Evolutionary conservation across 2,888 invertebrate genomes (phyloP).

Genomic region (Odontocolon sp.): DNA sequence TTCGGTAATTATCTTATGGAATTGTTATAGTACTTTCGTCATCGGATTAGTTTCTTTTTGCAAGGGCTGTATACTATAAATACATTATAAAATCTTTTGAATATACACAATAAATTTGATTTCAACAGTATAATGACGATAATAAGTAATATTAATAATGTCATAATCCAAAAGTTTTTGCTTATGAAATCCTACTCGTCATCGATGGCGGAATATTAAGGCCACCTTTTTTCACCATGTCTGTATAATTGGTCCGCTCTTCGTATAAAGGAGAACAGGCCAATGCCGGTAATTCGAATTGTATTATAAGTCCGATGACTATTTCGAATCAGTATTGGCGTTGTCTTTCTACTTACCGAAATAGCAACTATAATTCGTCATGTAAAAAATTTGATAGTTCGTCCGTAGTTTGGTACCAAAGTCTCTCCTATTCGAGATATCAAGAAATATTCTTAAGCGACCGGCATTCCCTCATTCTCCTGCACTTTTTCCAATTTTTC

Average conservation of each 20-base stretch:
- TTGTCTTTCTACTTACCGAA: no score
- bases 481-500: not conserved
- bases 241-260: conserved; percentile 22
- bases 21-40: not conserved
- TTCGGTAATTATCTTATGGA: no score
- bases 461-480: no score
- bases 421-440: no score
- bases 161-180: not conserved
- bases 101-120: not conserved
- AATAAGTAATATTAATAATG: conserved; percentile 1
- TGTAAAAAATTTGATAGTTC: not conserved
- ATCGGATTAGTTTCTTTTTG: no score
- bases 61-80: conserved; percentile 1
- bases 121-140: not conserved
- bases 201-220: conserved; percentile 27
- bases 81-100: conserved; percentile 3
- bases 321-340: no score
- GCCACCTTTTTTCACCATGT: conserved; percentile 32
- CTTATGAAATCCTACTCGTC: not conserved
- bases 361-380: no score
- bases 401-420: no score
- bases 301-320: no score
- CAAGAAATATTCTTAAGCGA: no score
- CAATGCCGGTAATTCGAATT: no score
- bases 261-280: no score